Evolutionary conservation across 2,797 vertebrate species (phyloP).

Genomic region (Scyliorhinus canicula): DNA sequence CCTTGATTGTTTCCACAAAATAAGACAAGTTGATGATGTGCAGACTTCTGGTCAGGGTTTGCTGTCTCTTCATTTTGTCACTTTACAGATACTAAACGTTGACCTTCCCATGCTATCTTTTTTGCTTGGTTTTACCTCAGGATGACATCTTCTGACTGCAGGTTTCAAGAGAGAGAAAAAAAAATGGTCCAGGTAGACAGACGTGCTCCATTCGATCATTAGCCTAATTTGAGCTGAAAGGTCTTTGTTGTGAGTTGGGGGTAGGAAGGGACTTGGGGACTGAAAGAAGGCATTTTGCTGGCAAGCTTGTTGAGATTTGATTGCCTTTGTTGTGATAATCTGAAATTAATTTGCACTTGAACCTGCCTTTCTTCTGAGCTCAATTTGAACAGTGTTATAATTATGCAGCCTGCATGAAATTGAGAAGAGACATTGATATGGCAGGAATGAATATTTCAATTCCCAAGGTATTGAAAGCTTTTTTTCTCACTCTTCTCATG

Average conservation of each 20-base stretch:
- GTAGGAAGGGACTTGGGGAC: constrained; percentile 71
- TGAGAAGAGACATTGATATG: constrained; percentile 82
- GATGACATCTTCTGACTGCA: constrained; percentile 49
- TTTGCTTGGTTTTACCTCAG: constrained; percentile 40
- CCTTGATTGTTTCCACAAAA: constrained; percentile 51
- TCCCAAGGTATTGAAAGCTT: constrained; percentile 79
- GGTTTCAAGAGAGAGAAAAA: constrained; percentile 50
- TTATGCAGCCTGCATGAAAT: constrained; percentile 84
- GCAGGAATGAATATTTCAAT: constrained; percentile 85
- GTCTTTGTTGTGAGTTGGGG: constrained; percentile 70
- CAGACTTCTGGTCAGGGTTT: constrained; percentile 50
- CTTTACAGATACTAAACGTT: constrained; percentile 56
- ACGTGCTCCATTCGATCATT: constrained; percentile 67
- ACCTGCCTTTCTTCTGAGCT: constrained; percentile 96
- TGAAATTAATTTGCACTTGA: constrained; percentile 99
- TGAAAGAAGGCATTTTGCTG: constrained; percentile 80
- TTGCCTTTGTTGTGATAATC: constrained; percentile 99
- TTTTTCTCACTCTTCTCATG: constrained; percentile 78
- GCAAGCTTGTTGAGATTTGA: constrained; percentile 79
- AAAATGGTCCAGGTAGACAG: constrained; percentile 57
- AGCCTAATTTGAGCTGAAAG: constrained; percentile 79
- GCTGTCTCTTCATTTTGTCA: constrained; percentile 61
- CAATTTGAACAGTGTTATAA: constrained; percentile 92
- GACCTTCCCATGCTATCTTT: constrained; percentile 54
- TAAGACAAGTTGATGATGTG: constrained; percentile 54